Conservation (phyloP, 2,797 vertebrate genomes). For the Rhabdomys pumilio region DNA sequence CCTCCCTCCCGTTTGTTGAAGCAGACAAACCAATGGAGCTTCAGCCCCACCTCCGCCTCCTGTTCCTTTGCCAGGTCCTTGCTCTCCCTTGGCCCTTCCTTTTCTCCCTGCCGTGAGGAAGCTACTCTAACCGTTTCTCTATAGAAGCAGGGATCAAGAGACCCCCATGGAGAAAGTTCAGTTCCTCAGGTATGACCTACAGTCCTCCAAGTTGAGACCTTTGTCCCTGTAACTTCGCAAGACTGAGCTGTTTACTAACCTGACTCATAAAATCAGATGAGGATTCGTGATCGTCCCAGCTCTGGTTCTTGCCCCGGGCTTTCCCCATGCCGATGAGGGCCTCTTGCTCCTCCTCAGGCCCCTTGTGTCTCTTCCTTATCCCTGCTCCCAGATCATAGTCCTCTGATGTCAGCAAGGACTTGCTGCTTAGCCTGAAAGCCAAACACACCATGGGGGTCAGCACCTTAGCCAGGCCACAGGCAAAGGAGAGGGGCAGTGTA, state of each 20-base stretch:
- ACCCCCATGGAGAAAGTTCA: no score
- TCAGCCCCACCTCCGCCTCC: not conserved
- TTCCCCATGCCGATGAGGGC: constrained; percentile 89
- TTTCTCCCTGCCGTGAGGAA: not conserved
- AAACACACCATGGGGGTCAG: constrained; percentile 84
- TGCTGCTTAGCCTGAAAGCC: constrained; percentile 92
- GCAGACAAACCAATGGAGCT: not conserved
- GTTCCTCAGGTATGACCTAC: not conserved
- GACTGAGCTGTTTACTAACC: constrained; percentile 88
- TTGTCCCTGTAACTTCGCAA: not conserved
- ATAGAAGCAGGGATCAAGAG: not conserved
- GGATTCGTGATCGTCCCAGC: constrained; percentile 93
- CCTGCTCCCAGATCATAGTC: constrained; percentile 95
- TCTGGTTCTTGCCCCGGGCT: constrained; percentile 92
- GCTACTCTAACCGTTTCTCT: not conserved
- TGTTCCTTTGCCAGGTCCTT: not conserved
- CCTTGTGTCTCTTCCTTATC: constrained; percentile 93
- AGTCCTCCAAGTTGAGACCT: not conserved
- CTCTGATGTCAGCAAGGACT: constrained; percentile 94
- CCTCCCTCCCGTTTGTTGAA: not conserved
- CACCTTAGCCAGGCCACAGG: not conserved
- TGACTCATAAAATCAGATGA: constrained; percentile 93
- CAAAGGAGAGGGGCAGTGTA: not conserved
- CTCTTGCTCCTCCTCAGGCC: constrained; percentile 92
- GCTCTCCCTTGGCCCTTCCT: not conserved